Conservation (phyloP, 2,888 invertebrate genomes). For the Cotesia congregata region DNA sequence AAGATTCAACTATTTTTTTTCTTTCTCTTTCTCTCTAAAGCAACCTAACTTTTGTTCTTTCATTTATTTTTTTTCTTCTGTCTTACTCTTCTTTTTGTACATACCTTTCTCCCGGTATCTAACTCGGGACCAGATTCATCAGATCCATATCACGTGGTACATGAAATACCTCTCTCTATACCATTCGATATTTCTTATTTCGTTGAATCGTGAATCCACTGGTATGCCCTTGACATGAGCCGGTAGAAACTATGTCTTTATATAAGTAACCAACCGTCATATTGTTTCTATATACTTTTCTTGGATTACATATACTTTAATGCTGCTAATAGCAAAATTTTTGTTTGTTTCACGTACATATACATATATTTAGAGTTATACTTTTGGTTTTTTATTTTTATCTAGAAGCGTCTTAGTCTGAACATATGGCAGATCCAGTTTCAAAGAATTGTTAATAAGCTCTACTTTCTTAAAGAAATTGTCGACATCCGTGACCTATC, state of each 20-base stretch:
- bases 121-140: constrained; percentile 6
- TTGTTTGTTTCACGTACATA: not conserved
- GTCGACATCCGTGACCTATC: constrained; percentile 31
- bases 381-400: not conserved
- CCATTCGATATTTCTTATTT: constrained; percentile 29
- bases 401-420: constrained; percentile 3
- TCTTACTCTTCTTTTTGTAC: constrained; percentile 33
- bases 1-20: constrained; percentile 31
- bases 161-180: constrained; percentile 12
- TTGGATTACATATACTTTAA: not conserved
- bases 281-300: not conserved
- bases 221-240: constrained; percentile 29
- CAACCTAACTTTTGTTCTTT: constrained; percentile 36
- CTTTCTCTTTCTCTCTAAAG: constrained; percentile 17
- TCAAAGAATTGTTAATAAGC: constrained; percentile 3
- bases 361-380: not conserved
- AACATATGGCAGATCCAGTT: not conserved
- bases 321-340: too few relatives aligned
- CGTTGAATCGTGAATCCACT: constrained; percentile 11
- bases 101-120: constrained; percentile 5
- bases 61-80: constrained; percentile 27
- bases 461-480: not conserved
- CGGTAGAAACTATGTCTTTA: constrained; percentile 37
- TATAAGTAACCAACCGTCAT: not conserved
- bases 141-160: constrained; percentile 9